phyloP scores from a whole-genome alignment of 2,113 vertebrate genomes.

The Platysteira castanea region DNA sequence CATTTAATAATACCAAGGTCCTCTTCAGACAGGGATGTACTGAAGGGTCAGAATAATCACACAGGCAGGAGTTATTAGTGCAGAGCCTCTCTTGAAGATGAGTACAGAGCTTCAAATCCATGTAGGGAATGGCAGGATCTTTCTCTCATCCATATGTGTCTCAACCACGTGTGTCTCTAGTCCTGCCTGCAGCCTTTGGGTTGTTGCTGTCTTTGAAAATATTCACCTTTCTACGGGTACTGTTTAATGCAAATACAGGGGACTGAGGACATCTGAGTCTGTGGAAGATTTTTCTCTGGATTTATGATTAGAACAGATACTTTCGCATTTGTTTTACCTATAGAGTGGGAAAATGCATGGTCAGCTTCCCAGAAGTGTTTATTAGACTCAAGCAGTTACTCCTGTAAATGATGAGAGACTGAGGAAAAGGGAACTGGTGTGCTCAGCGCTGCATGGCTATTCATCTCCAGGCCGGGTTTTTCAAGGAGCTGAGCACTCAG shows the following conservation, averaged over 20 bases:
- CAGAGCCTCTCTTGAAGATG: neutral
- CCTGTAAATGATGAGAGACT: neutral
- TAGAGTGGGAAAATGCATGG: neutral
- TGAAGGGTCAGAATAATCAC: neutral
- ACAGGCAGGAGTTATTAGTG: neutral
- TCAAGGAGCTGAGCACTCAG: constrained; percentile 6
- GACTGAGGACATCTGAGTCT: neutral
- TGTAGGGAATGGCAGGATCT: neutral
- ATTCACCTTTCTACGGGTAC: neutral
- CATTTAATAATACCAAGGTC: neutral
- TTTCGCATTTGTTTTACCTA: neutral
- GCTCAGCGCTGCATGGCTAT: neutral
- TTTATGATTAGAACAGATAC: neutral
- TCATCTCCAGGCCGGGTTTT: constrained; percentile 11
- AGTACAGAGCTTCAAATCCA: neutral
- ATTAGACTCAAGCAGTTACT: neutral
- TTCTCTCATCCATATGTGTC: neutral
- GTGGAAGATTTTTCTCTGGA: neutral
- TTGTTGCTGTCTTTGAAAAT: neutral
- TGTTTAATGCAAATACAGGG: neutral
- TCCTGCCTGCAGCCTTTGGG: neutral
- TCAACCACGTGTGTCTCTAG: neutral
- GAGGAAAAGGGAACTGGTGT: neutral
- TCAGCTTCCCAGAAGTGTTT: neutral
- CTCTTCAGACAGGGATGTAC: neutral